phyloP scores from a whole-genome alignment of 1,140 invertebrate genomes.

The Elysia chlorotica region DNA sequence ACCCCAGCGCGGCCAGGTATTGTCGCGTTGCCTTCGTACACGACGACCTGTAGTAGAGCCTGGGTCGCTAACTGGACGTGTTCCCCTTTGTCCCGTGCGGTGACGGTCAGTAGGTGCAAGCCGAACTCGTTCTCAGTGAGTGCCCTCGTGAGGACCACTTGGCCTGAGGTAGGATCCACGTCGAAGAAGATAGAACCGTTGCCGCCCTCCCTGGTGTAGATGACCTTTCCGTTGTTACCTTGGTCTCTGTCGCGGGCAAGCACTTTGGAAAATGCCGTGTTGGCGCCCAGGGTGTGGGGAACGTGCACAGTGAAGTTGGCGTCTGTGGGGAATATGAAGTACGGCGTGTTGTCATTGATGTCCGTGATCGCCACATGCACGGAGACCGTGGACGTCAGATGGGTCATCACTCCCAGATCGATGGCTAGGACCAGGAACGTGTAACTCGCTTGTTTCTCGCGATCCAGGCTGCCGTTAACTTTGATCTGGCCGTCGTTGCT shows the following conservation, averaged over 20 bases:
- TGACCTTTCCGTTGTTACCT: constrained; percentile 41
- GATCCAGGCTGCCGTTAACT: constrained; percentile 78
- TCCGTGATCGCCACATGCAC: constrained; percentile 65
- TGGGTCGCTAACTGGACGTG: constrained; percentile 53
- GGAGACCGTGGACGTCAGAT: constrained; percentile 63
- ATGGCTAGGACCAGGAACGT: constrained; percentile 71
- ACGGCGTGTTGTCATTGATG: constrained; percentile 91
- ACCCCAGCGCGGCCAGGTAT: neutral
- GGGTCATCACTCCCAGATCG: constrained; percentile 73
- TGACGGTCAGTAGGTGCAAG: constrained; percentile 56
- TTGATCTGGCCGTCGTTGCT: constrained; percentile 66
- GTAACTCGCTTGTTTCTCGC: constrained; percentile 79
- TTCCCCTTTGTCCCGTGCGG: constrained; percentile 36
- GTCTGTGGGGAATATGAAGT: constrained; percentile 52
- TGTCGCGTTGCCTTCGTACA: constrained; percentile 30
- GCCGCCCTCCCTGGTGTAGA: constrained; percentile 32
- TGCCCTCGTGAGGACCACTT: constrained; percentile 30
- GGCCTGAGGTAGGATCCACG: constrained; percentile 34
- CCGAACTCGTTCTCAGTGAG: constrained; percentile 68
- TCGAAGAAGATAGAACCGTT: constrained; percentile 41
- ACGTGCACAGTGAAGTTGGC: constrained; percentile 46
- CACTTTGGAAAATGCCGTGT: constrained; percentile 38
- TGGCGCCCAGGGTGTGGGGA: constrained; percentile 28
- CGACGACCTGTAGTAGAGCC: constrained; percentile 30
- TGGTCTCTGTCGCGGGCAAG: constrained; percentile 43